Base-by-base conservation (phyloP, 2,797 vertebrate genomes). In the Champsocephalus gunnari region DNA sequence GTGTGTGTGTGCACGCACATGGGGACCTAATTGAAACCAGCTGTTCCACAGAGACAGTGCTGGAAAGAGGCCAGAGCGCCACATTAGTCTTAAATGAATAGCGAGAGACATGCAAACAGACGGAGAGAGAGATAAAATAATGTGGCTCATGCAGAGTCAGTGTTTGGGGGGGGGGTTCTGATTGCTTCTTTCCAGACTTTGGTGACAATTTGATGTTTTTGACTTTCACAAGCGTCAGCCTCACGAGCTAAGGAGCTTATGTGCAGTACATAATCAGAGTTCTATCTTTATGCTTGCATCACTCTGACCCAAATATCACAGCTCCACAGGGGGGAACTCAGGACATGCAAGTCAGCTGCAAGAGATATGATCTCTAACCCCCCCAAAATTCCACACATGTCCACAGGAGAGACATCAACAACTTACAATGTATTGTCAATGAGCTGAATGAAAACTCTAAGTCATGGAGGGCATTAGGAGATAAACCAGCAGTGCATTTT, bases 21-120 rank as follows among this genome's bases (percentile, higher is more conserved):
- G 34, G 47, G 50, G 65, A 75, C 71, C 76, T 96, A 96, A 97
- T 95, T 96, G 94, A 92, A 93, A 95, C 92, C 96, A 97, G 96
- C 96, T 98, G 96, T 91, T 95, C 88, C 75, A 79, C 89, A 87
- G 84, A 91, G 94, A 87, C 79, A 68, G 58, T 79, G 72, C 89
- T 96, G 92, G 84, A 92, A 82, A 2, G 45, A 79, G 82, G 94
- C 95, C 96, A 96, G 69, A 19, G 45, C 49, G 56, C 66, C 89
- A 79, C 91, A 88, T 92, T 90, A 92, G 92, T 89, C 86, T 88
- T 80, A 85, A 21, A 47, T 83, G 85, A 83, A 91, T 82, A 83
- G 58, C 0, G 43, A 75, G 76, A 81, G 82, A 75, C 60, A 57
- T 41, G 38, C 9, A 45, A 28, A 28, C 59, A 68, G 41, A 56